Percentiles rank a stretch among this genome's conserved stretches.
These are phyloP conservation scores for Eristalis tenax DNA, from an alignment of 2,888 invertebrate species.

Conservation along the genomic window DNA sequence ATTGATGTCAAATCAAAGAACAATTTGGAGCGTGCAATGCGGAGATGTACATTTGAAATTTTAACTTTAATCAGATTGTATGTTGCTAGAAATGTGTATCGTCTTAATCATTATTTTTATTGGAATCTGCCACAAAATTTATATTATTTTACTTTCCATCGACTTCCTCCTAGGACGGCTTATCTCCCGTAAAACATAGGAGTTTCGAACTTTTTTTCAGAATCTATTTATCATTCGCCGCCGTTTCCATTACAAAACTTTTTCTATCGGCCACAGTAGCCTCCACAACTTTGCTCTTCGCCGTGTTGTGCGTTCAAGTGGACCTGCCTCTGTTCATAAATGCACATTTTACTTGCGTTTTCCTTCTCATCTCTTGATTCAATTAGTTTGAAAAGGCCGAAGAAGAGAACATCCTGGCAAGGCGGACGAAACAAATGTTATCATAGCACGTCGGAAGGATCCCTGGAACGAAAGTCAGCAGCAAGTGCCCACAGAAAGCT, in stretches of 20 bases:
- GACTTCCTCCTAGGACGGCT: not conserved
- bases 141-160: not conserved
- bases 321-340: not conserved
- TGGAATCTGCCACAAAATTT: not conserved
- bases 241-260: slow-evolving; percentile 58
- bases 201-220: slow-evolving; percentile 35
- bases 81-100: not conserved
- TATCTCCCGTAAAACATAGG: not conserved
- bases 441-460: slow-evolving; percentile 52
- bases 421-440: slow-evolving; percentile 59
- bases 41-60: not conserved
- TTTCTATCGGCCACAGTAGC: slow-evolving; percentile 17
- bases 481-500: slow-evolving; percentile 43
- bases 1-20: not conserved
- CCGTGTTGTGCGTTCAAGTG: not conserved
- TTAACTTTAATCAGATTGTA: not conserved
- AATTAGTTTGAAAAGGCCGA: slow-evolving; percentile 56
- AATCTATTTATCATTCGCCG: slow-evolving; percentile 64
- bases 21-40: not conserved
- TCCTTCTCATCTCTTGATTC: slow-evolving; percentile 20
- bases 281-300: not conserved
- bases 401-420: slow-evolving; percentile 33
- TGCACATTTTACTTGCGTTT: not conserved
- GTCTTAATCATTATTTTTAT: not conserved
- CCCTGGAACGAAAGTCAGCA: slow-evolving; percentile 46